Conservation (phyloP, 2,113 vertebrate species). For the Cepphus grylle region DNA sequence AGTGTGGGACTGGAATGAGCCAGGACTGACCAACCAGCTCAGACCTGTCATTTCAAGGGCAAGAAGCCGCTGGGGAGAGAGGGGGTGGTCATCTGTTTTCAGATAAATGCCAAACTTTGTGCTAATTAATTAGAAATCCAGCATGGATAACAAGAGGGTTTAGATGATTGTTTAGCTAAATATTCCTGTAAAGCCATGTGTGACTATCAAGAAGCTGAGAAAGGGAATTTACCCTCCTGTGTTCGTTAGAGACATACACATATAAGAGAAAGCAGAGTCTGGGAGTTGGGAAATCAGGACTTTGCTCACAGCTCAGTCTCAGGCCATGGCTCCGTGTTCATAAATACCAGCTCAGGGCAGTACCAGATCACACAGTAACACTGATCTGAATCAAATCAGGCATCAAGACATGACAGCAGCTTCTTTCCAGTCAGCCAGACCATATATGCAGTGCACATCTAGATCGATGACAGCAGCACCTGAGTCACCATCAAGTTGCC, state of each 20-base stretch:
- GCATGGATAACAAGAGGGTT: neutral
- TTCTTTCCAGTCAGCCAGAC: neutral
- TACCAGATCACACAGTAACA: neutral
- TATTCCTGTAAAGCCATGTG: neutral
- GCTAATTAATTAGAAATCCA: conserved; percentile 26
- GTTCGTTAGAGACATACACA: neutral
- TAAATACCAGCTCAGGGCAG: neutral
- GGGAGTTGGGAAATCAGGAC: neutral
- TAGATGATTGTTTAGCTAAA: neutral
- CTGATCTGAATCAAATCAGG: neutral
- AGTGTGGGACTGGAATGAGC: neutral
- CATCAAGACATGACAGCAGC: neutral
- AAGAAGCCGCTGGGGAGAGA: neutral
- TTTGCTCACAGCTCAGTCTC: neutral
- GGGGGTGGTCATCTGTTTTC: neutral
- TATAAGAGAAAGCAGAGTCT: neutral
- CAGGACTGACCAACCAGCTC: neutral
- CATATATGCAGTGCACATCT: neutral
- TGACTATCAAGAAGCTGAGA: neutral
- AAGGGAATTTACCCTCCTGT: neutral
- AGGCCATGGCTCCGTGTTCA: neutral
- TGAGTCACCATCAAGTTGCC: neutral
- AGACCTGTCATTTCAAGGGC: neutral
- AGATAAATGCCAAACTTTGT: neutral
- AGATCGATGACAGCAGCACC: neutral